These are phyloP conservation scores for Spinus olivaceus DNA, from an alignment of 2,797 vertebrate genomes.

Conservation along the genomic window DNA sequence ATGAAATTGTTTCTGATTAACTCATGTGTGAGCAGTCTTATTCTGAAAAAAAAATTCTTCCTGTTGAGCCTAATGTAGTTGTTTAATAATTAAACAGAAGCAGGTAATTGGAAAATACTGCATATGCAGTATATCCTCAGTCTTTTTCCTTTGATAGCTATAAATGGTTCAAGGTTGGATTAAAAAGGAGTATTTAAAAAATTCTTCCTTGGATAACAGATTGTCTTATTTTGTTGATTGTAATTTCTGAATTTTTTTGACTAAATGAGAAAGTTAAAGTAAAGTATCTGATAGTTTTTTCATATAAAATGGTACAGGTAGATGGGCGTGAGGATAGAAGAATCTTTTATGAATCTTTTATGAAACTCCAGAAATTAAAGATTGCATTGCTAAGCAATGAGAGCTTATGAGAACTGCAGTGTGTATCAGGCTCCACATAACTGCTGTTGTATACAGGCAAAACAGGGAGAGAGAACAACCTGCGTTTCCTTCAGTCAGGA, in stretches of 20 bases:
- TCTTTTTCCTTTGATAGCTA: not conserved
- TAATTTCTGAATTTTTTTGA: not conserved
- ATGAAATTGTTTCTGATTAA: constrained; percentile 2
- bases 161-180: not conserved
- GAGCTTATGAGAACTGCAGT: not conserved
- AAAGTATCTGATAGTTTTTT: not conserved
- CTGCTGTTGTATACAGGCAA: not conserved
- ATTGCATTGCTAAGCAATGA: not conserved
- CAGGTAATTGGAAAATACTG: constrained; percentile 4
- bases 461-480: not conserved
- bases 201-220: not conserved
- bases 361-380: not conserved
- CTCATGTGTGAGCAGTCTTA: not conserved
- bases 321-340: not conserved
- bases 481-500: not conserved
- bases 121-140: not conserved
- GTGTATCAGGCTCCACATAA: not conserved
- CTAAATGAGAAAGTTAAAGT: not conserved
- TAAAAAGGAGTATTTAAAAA: not conserved
- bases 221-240: not conserved
- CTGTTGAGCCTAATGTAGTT: not conserved
- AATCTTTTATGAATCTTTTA: not conserved
- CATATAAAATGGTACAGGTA: not conserved
- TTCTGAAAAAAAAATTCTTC: not conserved
- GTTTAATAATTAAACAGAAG: constrained; percentile 47